phyloP scores from a whole-genome alignment of 2,797 vertebrate species.

The Leucoraja ocellata region DNA sequence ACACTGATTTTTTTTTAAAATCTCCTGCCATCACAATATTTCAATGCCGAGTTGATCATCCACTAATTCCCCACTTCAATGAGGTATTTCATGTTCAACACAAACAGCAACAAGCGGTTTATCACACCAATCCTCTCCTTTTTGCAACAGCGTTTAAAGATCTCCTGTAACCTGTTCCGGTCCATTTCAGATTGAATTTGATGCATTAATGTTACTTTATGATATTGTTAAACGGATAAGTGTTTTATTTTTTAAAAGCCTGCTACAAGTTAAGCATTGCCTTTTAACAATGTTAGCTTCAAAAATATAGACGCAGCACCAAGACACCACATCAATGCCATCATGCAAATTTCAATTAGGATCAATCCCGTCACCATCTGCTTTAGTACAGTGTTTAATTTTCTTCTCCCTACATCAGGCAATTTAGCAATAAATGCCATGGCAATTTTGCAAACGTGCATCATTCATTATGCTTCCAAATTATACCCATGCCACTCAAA shows the following conservation, averaged over 20 bases:
- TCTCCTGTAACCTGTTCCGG: neutral
- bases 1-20: neutral
- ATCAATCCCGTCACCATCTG: constrained; percentile 55
- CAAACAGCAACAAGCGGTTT: neutral
- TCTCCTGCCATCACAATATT: neutral
- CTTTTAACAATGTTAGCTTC: constrained; percentile 23
- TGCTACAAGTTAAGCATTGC: constrained; percentile 30
- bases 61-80: neutral
- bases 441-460: constrained; percentile 60
- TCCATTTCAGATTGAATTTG: neutral
- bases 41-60: neutral
- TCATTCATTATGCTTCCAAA: constrained; percentile 55
- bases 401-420: constrained; percentile 48
- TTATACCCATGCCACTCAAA: constrained; percentile 76
- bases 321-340: constrained; percentile 51
- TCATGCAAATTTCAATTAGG: constrained; percentile 60
- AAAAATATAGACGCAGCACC: constrained; percentile 19
- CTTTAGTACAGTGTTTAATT: constrained; percentile 44
- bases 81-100: neutral
- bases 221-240: neutral
- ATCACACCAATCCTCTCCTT: neutral
- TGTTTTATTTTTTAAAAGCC: neutral
- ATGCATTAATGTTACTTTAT: constrained; percentile 9
- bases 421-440: constrained; percentile 57
- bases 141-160: neutral